Conservation (phyloP, 2,888 invertebrate genomes). For the Polyommatus iphigenia region DNA sequence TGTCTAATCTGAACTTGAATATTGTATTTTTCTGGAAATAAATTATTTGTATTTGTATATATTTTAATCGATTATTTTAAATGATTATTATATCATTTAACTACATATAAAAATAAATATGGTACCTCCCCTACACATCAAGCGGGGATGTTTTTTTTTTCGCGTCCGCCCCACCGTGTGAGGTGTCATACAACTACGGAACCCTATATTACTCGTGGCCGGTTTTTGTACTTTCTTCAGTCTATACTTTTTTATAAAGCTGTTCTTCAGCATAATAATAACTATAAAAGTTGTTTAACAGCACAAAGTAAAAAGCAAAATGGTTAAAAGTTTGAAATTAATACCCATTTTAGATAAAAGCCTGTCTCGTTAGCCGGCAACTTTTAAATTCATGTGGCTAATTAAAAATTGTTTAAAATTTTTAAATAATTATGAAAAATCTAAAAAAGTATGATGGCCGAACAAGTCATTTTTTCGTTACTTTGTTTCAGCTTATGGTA, state of each 20-base stretch:
- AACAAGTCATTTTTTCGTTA: neutral
- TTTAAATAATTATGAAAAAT: neutral
- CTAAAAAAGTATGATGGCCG: neutral
- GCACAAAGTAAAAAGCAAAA: slow-evolving; percentile 15
- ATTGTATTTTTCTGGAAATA: too few relatives aligned
- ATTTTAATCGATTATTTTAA: too few relatives aligned
- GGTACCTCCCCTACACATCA: too few relatives aligned
- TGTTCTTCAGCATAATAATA: neutral
- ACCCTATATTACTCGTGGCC: too few relatives aligned
- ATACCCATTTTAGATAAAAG: slow-evolving; percentile 30
- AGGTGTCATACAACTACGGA: too few relatives aligned
- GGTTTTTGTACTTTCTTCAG: neutral
- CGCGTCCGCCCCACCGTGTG: too few relatives aligned
- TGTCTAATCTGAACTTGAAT: too few relatives aligned
- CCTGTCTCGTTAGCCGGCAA: slow-evolving; percentile 26
- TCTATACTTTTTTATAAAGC: neutral
- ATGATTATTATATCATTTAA: too few relatives aligned
- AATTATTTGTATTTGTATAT: too few relatives aligned
- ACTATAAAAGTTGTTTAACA: slow-evolving; percentile 20
- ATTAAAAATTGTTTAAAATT: slow-evolving; percentile 30
- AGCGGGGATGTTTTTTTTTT: too few relatives aligned
- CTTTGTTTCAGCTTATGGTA: neutral
- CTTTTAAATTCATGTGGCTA: slow-evolving; percentile 34
- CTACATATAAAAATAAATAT: too few relatives aligned
- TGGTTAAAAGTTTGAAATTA: slow-evolving; percentile 31